These are phyloP conservation scores for Macrochelys suwanniensis DNA, from an alignment of 2,797 vertebrate species.

Conservation along the genomic window DNA sequence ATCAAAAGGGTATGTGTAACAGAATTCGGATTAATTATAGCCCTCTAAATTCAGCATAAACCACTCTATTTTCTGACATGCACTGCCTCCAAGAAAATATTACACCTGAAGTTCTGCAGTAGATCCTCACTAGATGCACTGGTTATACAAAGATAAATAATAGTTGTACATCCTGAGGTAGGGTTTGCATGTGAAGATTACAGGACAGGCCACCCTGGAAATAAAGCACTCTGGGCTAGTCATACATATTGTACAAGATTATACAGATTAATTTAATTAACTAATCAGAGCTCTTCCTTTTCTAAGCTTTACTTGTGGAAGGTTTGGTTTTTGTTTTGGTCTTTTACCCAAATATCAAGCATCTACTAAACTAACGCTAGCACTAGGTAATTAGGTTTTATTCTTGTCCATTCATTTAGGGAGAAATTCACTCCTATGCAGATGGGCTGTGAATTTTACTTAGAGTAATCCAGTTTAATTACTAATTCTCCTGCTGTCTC, in stretches of 20 bases:
- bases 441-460: not conserved
- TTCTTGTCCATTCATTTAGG: not conserved
- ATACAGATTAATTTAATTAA: not conserved
- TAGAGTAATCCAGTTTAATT: not conserved
- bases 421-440: not conserved
- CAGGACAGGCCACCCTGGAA: not conserved
- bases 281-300: not conserved
- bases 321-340: not conserved
- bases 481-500: not conserved
- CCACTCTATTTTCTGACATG: not conserved
- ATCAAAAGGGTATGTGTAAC: not conserved
- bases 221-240: not conserved
- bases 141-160: not conserved
- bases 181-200: conserved; percentile 1
- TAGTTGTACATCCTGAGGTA: not conserved
- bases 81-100: not conserved
- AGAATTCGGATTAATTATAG: not conserved
- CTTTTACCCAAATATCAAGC: not conserved
- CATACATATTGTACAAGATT: not conserved
- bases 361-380: not conserved
- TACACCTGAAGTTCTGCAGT: not conserved
- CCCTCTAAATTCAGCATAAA: not conserved
- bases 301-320: not conserved
- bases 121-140: not conserved
- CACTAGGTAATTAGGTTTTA: not conserved